Percentiles rank a stretch among this genome's conserved stretches.
Conservation (phyloP, 2,888 invertebrate genomes). For the Harmothoe impar region DNA sequence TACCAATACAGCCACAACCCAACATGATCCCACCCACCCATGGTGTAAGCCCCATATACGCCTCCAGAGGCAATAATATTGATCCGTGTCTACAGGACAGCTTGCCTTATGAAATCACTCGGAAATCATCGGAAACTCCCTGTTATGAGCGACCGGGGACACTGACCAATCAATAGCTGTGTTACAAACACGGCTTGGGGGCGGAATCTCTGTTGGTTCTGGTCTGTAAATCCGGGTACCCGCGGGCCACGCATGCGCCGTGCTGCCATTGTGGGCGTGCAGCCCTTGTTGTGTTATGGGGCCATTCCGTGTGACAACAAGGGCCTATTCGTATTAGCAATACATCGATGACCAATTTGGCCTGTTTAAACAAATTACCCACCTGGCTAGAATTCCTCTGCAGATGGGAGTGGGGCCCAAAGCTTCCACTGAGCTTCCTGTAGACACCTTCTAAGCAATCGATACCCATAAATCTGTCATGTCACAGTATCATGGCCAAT, state of each 20-base stretch:
- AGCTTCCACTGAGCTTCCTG: conserved; percentile 1
- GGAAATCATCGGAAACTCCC: conserved; percentile 17
- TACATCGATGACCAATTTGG: conserved; percentile 53
- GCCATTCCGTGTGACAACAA: conserved; percentile 58
- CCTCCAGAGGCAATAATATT: conserved; percentile 13
- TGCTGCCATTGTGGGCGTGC: conserved; percentile 18
- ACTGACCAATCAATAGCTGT: neutral
- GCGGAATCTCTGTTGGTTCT: conserved; percentile 15
- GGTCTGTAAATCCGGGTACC: conserved; percentile 30
- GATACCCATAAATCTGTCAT: neutral
- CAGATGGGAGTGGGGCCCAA: neutral
- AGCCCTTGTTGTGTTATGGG: neutral
- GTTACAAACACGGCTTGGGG: conserved; percentile 24
- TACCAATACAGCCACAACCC: neutral
- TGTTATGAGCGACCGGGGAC: neutral
- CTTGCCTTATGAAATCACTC: conserved; percentile 29
- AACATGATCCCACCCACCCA: neutral
- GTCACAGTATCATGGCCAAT: no score
- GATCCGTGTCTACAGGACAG: neutral
- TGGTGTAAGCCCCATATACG: no score
- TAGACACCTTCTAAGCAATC: neutral
- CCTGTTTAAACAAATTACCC: conserved; percentile 46
- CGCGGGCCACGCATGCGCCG: conserved; percentile 1
- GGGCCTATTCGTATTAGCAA: conserved; percentile 39
- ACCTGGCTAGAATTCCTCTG: conserved; percentile 11